Evolutionary conservation across 2,888 invertebrate genomes (phyloP).

Genomic region (Stomorhina lunata): DNA sequence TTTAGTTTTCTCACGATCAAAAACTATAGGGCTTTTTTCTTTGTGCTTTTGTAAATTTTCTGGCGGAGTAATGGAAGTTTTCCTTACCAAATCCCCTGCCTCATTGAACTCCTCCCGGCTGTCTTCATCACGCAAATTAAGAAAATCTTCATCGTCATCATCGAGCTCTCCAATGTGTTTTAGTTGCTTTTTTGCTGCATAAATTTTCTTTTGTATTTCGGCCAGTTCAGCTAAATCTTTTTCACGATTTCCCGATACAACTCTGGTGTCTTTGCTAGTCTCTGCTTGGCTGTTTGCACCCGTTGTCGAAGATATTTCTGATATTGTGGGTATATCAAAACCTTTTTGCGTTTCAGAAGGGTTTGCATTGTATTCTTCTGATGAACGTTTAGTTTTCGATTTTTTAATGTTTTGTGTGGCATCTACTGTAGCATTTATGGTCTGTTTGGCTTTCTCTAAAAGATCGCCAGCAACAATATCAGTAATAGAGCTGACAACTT

Average conservation of each 20-base stretch:
- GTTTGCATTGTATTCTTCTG: constrained; percentile 55
- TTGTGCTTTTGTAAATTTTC: constrained; percentile 59
- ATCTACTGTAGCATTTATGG: constrained; percentile 71
- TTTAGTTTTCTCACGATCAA: constrained; percentile 66
- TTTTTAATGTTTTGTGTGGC: constrained; percentile 74
- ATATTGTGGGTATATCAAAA: constrained; percentile 81
- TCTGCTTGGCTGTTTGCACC: constrained; percentile 47
- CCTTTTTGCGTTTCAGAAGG: constrained; percentile 72
- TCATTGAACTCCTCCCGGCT: constrained; percentile 77
- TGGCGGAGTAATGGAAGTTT: constrained; percentile 38
- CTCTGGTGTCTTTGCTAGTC: background rate
- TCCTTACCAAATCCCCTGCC: constrained; percentile 60
- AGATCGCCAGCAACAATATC: constrained; percentile 85
- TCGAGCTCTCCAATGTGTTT: constrained; percentile 80
- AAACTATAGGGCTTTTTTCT: constrained; percentile 77
- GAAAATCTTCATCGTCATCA: constrained; percentile 82
- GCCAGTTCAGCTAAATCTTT: constrained; percentile 81
- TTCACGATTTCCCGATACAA: constrained; percentile 72
- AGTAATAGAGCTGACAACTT: constrained; percentile 81
- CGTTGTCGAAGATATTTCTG: constrained; percentile 78
- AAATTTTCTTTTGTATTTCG: constrained; percentile 84
- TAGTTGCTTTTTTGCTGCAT: constrained; percentile 81
- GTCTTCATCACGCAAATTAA: constrained; percentile 84
- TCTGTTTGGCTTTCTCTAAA: constrained; percentile 79
- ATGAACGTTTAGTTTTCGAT: constrained; percentile 69